These are phyloP conservation scores for Podarcis lilfordi DNA, from an alignment of 2,797 vertebrate species.

Conservation along the genomic window DNA sequence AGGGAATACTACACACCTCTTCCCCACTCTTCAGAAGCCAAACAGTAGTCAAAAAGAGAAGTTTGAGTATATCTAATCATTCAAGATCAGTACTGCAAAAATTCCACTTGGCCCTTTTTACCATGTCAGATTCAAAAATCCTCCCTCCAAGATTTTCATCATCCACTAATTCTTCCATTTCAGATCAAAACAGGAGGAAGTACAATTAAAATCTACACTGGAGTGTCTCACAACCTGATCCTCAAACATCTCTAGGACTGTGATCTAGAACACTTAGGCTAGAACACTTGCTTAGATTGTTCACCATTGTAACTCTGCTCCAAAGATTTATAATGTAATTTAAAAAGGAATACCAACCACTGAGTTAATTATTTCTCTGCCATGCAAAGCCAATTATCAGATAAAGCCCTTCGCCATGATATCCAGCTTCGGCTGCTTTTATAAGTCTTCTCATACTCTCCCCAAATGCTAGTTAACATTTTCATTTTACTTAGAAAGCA, in stretches of 20 bases:
- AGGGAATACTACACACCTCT: neutral
- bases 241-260: neutral
- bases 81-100: conserved; percentile 44
- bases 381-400: conserved; percentile 36
- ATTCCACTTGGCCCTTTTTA: conserved; percentile 44
- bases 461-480: conserved; percentile 18
- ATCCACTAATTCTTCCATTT: neutral
- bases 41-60: conserved; percentile 35
- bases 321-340: conserved; percentile 39
- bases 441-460: neutral
- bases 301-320: neutral
- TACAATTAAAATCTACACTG: neutral
- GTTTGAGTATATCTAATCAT: conserved; percentile 48
- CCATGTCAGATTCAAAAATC: conserved; percentile 12
- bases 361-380: too few relatives aligned
- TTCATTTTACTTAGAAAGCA: conserved; percentile 51
- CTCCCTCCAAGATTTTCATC: neutral
- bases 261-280: neutral
- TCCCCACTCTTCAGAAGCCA: neutral
- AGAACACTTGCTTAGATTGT: neutral
- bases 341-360: too few relatives aligned
- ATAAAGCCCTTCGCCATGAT: neutral
- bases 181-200: neutral
- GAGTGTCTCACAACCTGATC: conserved; percentile 42
- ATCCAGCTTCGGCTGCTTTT: neutral